Base-by-base conservation (phyloP, 1,140 invertebrate genomes). In the Manduca sexta region DNA sequence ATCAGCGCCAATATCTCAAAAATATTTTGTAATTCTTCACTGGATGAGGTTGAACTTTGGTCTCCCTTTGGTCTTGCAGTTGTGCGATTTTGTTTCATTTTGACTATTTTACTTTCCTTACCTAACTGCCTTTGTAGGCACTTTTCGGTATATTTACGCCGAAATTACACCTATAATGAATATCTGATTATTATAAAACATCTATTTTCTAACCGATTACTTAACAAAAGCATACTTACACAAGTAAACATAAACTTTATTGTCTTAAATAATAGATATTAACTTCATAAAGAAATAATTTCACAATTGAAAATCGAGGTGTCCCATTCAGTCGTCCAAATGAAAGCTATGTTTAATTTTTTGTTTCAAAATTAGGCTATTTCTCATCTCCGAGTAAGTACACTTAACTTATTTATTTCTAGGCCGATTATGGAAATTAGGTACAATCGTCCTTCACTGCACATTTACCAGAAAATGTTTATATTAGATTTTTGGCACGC, bases 1-100 rank as follows among this genome's bases (percentile, higher is more conserved):
- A 60, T 45, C 46, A 45, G 44, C 38, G 40, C 43, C 43, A 33
- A 60, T 53, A 55, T 62, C 46, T 62, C 60, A 76, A 73, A 69
- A 69, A 71, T 75, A 71, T 48, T 3, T 26, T 26, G 21, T 39
- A 34, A 55, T 48, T 56, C 53, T 64, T 65, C 39, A 54, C 57
- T 48, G 8, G 54, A 59, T 61, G 59, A 63, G 52, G 49, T 77
- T 57, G 50, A 47, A 52, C 33, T 60, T 77, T 78, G 67, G 71
- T 78, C 71, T 74, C 61, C 52, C 52, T 69, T 77, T 71, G 69
- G 69, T 77, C 65, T 58, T 56, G 29, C 47, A 63, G 48, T 74
- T 74, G 70, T 75, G 72, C 72, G 63, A 62, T 49, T 58, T 54
- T 15, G 45, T 63, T 67, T 53, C 15, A 3, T 15, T 46, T 40